phyloP scores from a whole-genome alignment of 1,140 invertebrate species.

The Proales similis region DNA sequence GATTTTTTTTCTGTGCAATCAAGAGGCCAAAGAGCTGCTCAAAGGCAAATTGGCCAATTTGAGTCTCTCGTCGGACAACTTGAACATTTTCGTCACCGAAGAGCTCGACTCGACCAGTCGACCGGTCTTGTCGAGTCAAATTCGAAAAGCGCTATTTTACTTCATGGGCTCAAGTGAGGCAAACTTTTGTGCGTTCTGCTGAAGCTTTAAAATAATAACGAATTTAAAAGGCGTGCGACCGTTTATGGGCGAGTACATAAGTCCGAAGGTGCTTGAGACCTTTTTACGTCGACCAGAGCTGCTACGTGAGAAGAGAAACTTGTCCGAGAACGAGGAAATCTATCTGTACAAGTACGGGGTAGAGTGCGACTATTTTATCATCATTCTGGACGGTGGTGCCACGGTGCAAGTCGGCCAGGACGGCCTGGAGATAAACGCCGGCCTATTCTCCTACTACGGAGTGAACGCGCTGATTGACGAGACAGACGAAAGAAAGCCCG shows the following conservation, averaged over 20 bases:
- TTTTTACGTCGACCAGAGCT: slow-evolving; percentile 9
- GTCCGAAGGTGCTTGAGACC: neutral
- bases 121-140: slow-evolving; percentile 21
- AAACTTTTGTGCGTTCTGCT: neutral
- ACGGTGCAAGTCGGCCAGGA: slow-evolving; percentile 18
- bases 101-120: slow-evolving; percentile 14
- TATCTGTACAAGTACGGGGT: slow-evolving; percentile 30
- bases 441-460: slow-evolving; percentile 37
- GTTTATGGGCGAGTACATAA: slow-evolving; percentile 24
- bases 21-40: slow-evolving; percentile 23
- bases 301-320: slow-evolving; percentile 22
- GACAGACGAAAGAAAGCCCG: slow-evolving; percentile 30
- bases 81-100: slow-evolving; percentile 33
- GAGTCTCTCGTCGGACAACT: slow-evolving; percentile 27
- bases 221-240: slow-evolving; percentile 31
- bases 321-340: slow-evolving; percentile 6
- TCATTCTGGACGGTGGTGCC: slow-evolving; percentile 30
- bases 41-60: slow-evolving; percentile 32
- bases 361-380: slow-evolving; percentile 32
- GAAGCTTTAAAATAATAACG: neutral
- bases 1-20: neutral
- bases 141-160: slow-evolving; percentile 14
- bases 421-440: slow-evolving; percentile 12
- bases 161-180: slow-evolving; percentile 23
- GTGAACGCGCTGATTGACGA: slow-evolving; percentile 25